phyloP scores from a whole-genome alignment of 2,888 invertebrate genomes.

The Noctua fimbriata region DNA sequence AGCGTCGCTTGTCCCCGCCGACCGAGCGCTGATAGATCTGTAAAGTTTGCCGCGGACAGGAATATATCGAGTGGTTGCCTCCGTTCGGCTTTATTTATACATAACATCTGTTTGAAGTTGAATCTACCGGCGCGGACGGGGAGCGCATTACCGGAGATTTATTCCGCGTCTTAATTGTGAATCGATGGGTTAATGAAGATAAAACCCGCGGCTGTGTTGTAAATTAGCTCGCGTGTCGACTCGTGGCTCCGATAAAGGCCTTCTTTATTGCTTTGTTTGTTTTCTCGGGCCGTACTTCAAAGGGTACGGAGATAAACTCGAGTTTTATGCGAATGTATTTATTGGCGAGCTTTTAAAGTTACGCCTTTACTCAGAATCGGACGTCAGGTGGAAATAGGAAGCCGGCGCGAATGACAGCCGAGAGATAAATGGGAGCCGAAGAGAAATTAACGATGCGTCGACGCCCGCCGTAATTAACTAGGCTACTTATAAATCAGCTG shows the following conservation, averaged over 20 bases:
- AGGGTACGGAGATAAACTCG: conserved; percentile 88
- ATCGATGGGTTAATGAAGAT: conserved; percentile 91
- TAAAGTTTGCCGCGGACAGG: conserved; percentile 90
- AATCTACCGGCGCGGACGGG: conserved; percentile 89
- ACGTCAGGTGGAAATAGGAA: conserved; percentile 76
- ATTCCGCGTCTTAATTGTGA: conserved; percentile 91
- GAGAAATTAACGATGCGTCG: conserved; percentile 84
- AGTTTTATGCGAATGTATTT: conserved; percentile 88
- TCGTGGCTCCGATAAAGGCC: conserved; percentile 89
- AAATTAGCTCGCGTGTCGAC: conserved; percentile 91
- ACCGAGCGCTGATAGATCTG: conserved; percentile 87
- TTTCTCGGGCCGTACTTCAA: conserved; percentile 89
- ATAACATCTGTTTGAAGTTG: conserved; percentile 90
- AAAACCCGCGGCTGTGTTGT: conserved; percentile 90
- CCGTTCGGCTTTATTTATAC: conserved; percentile 90
- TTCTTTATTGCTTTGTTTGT: conserved; percentile 90
- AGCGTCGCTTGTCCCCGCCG: conserved; percentile 78
- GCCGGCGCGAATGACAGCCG: conserved; percentile 73
- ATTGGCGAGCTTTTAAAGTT: conserved; percentile 76
- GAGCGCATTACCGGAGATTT: conserved; percentile 90
- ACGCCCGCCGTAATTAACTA: conserved; percentile 86
- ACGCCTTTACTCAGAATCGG: conserved; percentile 71
- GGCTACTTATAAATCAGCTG: conserved; percentile 88
- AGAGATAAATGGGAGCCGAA: conserved; percentile 80
- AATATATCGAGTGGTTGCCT: conserved; percentile 90